phyloP scores from a whole-genome alignment of 2,113 vertebrate genomes.

The Orientallactaga bullata region DNA sequence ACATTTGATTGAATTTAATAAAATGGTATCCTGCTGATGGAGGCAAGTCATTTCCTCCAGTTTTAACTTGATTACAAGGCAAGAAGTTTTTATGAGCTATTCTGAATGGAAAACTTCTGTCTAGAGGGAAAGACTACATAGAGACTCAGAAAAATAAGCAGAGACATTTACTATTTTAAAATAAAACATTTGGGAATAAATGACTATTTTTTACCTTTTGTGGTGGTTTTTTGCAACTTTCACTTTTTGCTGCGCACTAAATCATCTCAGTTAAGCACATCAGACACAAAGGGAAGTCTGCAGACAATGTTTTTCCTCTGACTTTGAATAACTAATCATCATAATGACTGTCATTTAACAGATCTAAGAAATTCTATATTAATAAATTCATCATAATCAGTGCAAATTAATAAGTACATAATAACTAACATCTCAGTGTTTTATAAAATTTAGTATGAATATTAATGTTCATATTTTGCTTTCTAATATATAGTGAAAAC shows the following conservation, averaged over 20 bases:
- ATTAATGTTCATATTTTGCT: neutral
- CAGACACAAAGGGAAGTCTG: neutral
- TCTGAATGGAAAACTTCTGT: constrained; percentile 71
- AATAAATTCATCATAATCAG: neutral
- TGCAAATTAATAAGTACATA: neutral
- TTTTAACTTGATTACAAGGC: constrained; percentile 81
- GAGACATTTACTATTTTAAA: constrained; percentile 50
- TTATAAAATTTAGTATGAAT: neutral
- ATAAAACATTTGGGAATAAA: neutral
- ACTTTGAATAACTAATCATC: neutral
- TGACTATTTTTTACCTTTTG: constrained; percentile 1
- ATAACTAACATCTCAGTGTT: neutral
- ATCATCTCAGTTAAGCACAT: neutral
- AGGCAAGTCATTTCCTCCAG: constrained; percentile 76
- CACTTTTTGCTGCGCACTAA: neutral
- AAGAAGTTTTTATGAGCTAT: constrained; percentile 76
- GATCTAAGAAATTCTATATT: neutral
- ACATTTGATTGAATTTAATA: constrained; percentile 82
- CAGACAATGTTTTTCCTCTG: neutral
- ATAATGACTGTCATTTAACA: neutral
- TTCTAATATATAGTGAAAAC: neutral
- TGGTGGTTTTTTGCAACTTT: neutral
- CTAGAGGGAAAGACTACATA: constrained; percentile 34
- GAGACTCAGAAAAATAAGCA: constrained; percentile 32
- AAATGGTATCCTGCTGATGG: constrained; percentile 79